Base-by-base conservation (phyloP, 2,888 invertebrate species). In the Tenthredo mesomela region DNA sequence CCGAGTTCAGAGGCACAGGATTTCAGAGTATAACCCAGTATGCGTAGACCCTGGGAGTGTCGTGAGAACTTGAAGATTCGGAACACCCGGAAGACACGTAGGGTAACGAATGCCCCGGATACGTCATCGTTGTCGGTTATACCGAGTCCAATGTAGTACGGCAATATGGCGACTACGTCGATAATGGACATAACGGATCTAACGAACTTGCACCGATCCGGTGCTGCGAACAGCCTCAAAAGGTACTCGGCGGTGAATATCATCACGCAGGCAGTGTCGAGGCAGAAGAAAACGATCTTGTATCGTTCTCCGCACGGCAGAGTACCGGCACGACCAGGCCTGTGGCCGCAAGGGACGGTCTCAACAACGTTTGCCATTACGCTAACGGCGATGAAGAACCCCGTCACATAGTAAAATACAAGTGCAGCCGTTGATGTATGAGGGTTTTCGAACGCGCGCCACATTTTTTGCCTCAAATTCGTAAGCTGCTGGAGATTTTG, bases 251-350 rank as follows among this genome's bases (percentile, higher is more conserved):
- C 98, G 25, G 99, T 99, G 95, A 99, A 99, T 89, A 99, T 99
- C 98, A 99, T 99, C 89, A 99, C 99, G 94, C 99, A 99, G 87
- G 99, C 99, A 33, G 99, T 99, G 95, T 99, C 99, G 94, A 99
- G 95, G 94, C 99, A 99, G 95, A 99, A 99, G 95, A 99, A 99
- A 88, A 98, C 98, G 90, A 98, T 98, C 95, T 99, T 98, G 94
- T 99, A 99, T 87, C 98, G 96, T 94, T 99, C 99, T 84, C 99
- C 99, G 93, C 99, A 99, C 9, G 99, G 97, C 89, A 98, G 94
- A 15, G 97, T 97, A 61, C 98, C 98, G 84, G 97, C 97, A 85
- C 97, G 95, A 65, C 97, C 97, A 0, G 98, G 97, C 91, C 98
- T 94, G 93, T 96, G 96, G 84, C 98, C 98, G 93, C 98, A 98